Evolutionary conservation across 2,113 vertebrate species (phyloP), one percentile per base, ranked within the genome.

Genomic region (Oceanites oceanicus): DNA sequence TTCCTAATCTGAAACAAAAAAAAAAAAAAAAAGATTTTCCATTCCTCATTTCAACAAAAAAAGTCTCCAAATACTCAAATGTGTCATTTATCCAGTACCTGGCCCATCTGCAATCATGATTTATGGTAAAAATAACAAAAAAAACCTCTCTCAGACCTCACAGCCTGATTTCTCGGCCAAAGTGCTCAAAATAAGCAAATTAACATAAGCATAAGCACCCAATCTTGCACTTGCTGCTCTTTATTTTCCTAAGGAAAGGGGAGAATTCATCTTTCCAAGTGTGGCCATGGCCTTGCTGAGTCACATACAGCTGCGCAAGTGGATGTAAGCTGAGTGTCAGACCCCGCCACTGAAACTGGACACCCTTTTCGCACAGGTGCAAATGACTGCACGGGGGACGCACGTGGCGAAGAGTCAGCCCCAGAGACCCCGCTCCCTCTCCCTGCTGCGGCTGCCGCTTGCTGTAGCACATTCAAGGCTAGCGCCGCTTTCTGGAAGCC

Each of bases 401-500:
- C 26, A 19, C 0, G 1, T 1, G 1, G 45, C 2, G 0, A 44
- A 34, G 36, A 50, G 25, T n/a, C 5, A 0, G 20, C 42, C 11
- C 7, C 5, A 56, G 62, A 34, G 26, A 75, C 52, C n/a, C 63
- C 0, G 0, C 19, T 79, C 50, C 56, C 32, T 72, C n/a, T 45
- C 27, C 55, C n/a, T 4, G 38, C 30, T 10, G 17, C 1, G 3
- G 40, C 42, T 55, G n/a, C 40, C 1, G 7, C 45, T 86, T 1
- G 1, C 66, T 22, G 12, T 55, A 26, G 52, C 29, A 25, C 0
- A 0, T 47, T 50, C 52, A 62, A 72, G 58, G 68, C 36, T 50
- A 66, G 25, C 8, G 16, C 14, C 7, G 2, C 63, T 80, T 91
- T 84, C 40, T 49, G 67, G 50, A 87, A 58, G 32, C 19, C 38